These are phyloP conservation scores for Spongilla lacustris DNA, from an alignment of 37 sponge, comb jelly and placozoan species.

Conservation along the genomic window DNA sequence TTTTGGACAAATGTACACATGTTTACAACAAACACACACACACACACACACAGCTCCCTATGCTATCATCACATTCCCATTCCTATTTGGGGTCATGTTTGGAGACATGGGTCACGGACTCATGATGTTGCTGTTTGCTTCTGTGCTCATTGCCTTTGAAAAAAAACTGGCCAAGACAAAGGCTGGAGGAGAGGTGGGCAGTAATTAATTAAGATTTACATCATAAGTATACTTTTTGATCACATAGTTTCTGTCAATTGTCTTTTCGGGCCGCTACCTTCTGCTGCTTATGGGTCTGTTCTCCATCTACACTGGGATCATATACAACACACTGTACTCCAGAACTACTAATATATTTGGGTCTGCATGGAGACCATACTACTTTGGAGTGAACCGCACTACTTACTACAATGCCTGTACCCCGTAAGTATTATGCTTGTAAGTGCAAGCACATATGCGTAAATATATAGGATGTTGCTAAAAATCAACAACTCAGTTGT, in stretches of 20 bases:
- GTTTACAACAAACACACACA: background rate
- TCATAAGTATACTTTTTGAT: no score
- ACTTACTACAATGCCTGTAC: no score
- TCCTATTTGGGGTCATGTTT: conserved; percentile 93
- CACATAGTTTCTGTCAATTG: conserved; percentile 90
- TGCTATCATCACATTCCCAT: background rate
- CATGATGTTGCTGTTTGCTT: conserved; percentile 88
- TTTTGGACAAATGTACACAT: no score
- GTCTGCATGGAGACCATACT: conserved; percentile 63
- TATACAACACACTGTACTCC: conserved; percentile 98
- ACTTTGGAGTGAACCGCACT: no score
- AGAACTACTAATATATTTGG: conserved; percentile 98
- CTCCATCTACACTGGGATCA: conserved; percentile 97
- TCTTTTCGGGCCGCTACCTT: conserved; percentile 98
- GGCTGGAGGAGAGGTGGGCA: conserved; percentile 85
- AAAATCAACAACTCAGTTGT: no score
- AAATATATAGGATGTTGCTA: no score
- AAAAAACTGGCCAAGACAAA: conserved; percentile 63
- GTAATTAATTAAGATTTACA: no score
- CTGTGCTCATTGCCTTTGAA: conserved; percentile 87
- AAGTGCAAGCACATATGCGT: no score
- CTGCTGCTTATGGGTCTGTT: conserved; percentile 96
- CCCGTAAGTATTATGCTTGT: no score
- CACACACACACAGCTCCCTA: background rate
- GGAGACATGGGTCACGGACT: conserved; percentile 98